Evolutionary conservation across 2,888 invertebrate genomes (phyloP).

Genomic region (Trachelus tabidus): DNA sequence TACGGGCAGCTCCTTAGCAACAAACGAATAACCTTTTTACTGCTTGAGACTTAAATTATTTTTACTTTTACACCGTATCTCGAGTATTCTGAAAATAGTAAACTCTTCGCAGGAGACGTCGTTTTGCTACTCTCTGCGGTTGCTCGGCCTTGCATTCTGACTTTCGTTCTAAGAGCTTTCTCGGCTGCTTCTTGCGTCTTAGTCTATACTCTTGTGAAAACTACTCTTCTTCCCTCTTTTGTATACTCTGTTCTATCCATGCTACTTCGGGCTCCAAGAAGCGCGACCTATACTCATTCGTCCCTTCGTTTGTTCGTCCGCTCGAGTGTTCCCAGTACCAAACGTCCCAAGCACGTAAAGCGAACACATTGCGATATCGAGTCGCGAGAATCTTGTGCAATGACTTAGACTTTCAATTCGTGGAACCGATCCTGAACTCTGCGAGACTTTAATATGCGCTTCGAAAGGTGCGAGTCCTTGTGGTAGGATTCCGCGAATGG

Average conservation of each 20-base stretch:
- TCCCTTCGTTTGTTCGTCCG: background rate
- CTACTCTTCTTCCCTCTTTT: background rate
- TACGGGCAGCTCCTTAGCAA: background rate
- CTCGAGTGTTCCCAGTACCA: background rate
- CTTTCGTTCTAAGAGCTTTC: background rate
- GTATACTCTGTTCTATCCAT: background rate
- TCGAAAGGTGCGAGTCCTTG: conserved; percentile 2
- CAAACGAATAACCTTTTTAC: background rate
- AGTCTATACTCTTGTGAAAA: background rate
- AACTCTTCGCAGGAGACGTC: background rate
- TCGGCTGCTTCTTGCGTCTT: background rate
- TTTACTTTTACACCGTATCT: background rate
- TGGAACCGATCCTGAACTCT: conserved; percentile 21
- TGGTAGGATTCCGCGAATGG: background rate
- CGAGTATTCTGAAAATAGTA: background rate
- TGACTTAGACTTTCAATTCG: conserved; percentile 55
- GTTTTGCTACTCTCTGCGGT: background rate
- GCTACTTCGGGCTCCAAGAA: background rate
- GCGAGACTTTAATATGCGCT: background rate
- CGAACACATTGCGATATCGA: conserved; percentile 52
- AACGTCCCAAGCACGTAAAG: conserved; percentile 25
- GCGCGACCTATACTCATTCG: background rate
- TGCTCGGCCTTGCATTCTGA: background rate
- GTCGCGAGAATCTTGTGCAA: conserved; percentile 54
- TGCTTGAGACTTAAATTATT: background rate